Conservation (phyloP, 2,797 vertebrate species). For the Notolepis coatsorum region DNA sequence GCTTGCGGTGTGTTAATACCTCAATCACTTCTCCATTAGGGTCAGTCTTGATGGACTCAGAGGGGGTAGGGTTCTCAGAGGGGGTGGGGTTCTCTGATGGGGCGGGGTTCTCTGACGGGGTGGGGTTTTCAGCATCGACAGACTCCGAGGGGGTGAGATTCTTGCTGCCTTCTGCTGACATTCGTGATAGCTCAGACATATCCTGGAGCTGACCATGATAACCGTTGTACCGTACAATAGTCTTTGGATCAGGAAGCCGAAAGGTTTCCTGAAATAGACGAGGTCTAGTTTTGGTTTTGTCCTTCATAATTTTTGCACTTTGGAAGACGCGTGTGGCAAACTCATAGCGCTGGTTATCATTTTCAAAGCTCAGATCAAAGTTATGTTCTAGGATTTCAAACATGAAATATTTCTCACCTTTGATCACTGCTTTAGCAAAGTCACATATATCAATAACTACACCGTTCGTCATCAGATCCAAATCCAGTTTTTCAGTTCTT, state of each 20-base stretch:
- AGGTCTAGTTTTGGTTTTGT: neutral
- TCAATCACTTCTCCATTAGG: neutral
- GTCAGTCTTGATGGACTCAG: neutral
- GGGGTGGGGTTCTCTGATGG: no score
- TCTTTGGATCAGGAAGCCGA: constrained; percentile 3
- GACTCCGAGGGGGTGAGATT: neutral
- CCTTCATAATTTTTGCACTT: constrained; percentile 7
- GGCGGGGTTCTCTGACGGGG: neutral
- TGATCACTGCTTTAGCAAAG: constrained; percentile 27
- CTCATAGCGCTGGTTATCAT: neutral
- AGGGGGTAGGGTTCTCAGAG: no score
- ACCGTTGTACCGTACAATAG: neutral
- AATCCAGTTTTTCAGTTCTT: constrained; percentile 34
- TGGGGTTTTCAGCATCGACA: neutral
- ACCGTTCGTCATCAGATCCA: constrained; percentile 23
- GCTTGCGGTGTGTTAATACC: neutral
- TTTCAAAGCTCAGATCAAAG: constrained; percentile 31
- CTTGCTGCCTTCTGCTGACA: neutral
- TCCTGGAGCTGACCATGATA: no score
- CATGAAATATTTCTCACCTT: constrained; percentile 27
- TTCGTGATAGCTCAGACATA: constrained; percentile 13
- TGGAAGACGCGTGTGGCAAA: neutral
- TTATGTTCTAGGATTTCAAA: constrained; percentile 53
- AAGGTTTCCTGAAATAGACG: constrained; percentile 6
- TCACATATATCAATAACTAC: constrained; percentile 46